phyloP scores from a whole-genome alignment of 2,797 vertebrate genomes.

The Astyanax mexicanus region DNA sequence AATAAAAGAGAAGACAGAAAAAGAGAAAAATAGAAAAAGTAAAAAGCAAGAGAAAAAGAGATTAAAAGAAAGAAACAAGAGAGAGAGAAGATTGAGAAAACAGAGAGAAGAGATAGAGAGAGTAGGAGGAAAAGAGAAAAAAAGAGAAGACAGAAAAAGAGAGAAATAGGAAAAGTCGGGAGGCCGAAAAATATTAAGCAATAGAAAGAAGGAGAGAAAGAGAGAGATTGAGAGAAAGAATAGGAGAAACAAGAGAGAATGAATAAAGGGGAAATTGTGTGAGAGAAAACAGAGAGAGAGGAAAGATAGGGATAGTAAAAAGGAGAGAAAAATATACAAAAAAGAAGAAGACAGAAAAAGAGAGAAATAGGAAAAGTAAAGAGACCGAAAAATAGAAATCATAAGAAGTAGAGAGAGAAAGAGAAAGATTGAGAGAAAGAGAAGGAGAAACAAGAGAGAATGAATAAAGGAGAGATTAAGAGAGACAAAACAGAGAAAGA shows the following conservation, averaged over 20 bases:
- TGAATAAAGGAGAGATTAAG: not conserved
- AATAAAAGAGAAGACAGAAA: slow-evolving; percentile 12
- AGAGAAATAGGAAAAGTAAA: too few relatives aligned
- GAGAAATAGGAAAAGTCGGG: not conserved
- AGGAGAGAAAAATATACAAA: too few relatives aligned
- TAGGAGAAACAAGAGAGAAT: not conserved
- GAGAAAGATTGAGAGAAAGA: too few relatives aligned
- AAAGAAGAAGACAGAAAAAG: too few relatives aligned
- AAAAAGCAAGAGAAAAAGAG: too few relatives aligned
- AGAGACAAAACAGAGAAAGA: too few relatives aligned
- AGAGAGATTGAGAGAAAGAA: too few relatives aligned
- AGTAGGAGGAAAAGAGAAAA: slow-evolving; percentile 8
- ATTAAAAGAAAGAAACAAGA: slow-evolving; percentile 27
- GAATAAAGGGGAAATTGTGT: too few relatives aligned
- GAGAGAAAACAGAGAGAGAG: slow-evolving; percentile 14
- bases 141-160: slow-evolving; percentile 20
- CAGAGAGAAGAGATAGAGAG: not conserved
- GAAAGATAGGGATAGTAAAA: too few relatives aligned
- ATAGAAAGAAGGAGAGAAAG: not conserved
- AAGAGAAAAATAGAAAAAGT: too few relatives aligned
- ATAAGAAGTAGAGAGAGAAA: not conserved
- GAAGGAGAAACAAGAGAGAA: slow-evolving; percentile 25
- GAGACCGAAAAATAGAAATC: too few relatives aligned
- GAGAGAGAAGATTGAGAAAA: not conserved
- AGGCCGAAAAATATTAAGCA: slow-evolving; percentile 23